These are phyloP conservation scores for Agriopis marginaria DNA, from an alignment of 2,888 invertebrate species.

Conservation along the genomic window DNA sequence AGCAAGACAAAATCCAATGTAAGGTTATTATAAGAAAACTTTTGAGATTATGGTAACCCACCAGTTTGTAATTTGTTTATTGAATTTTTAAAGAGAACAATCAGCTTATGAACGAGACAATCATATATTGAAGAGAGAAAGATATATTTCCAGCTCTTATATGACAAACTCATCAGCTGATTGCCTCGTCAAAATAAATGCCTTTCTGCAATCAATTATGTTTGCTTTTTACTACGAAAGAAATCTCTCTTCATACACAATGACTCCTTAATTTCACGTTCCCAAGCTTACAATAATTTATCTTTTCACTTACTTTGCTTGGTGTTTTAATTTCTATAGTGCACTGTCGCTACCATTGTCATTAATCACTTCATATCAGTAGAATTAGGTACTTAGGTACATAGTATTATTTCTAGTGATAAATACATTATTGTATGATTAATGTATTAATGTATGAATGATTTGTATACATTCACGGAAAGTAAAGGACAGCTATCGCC, in stretches of 20 bases:
- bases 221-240: slow-evolving; percentile 4
- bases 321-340: slow-evolving; percentile 59
- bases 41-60: too few species aligned
- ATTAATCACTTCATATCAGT: slow-evolving; percentile 35
- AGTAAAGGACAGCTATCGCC: background rate
- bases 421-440: background rate
- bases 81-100: background rate
- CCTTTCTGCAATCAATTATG: background rate
- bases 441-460: too few species aligned
- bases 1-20: too few species aligned
- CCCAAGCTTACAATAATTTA: slow-evolving; percentile 58
- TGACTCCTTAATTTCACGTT: slow-evolving; percentile 45
- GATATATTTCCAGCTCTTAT: background rate
- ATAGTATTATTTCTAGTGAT: background rate
- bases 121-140: background rate
- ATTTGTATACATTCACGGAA: background rate
- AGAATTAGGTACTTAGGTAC: background rate
- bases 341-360: slow-evolving; percentile 52
- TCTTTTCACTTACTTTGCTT: slow-evolving; percentile 62
- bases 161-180: background rate
- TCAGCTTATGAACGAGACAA: background rate
- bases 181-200: background rate
- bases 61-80: too few species aligned
- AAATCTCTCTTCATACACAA: slow-evolving; percentile 47
- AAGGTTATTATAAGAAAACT: too few species aligned